These are phyloP conservation scores for Thysanoteuthis rhombus DNA, from an alignment of 2,888 invertebrate species.

Conservation along the genomic window DNA sequence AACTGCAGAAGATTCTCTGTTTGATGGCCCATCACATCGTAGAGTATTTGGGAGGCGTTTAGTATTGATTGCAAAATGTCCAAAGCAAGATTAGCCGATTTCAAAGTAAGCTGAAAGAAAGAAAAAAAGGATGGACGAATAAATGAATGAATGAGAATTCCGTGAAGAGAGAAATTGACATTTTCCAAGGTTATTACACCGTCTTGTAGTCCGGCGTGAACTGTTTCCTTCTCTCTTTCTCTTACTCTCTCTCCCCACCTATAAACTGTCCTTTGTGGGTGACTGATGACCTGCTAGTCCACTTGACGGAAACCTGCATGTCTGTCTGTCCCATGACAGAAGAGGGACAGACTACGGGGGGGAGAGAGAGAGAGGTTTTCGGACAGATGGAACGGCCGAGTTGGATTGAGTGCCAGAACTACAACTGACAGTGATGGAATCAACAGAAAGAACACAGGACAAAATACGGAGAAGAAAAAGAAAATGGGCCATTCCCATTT, in stretches of 20 bases:
- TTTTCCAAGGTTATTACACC: not conserved
- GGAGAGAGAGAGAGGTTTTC: not conserved
- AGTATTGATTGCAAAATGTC: conserved; percentile 42
- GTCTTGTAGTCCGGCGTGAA: not conserved
- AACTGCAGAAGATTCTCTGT: conserved; percentile 43
- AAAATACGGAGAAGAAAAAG: not conserved
- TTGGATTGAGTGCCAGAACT: not conserved
- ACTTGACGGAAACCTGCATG: not conserved
- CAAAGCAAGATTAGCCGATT: conserved; percentile 42
- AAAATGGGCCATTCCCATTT: not conserved
- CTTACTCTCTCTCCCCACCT: not conserved
- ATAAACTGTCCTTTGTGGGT: not conserved
- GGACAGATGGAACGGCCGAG: not conserved
- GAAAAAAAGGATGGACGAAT: not conserved
- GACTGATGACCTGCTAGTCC: not conserved
- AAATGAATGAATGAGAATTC: not conserved
- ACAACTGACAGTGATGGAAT: not conserved
- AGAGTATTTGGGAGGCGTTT: conserved; percentile 37
- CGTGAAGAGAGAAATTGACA: not conserved
- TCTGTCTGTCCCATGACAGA: not conserved
- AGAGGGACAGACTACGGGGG: not conserved
- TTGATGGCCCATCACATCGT: conserved; percentile 39
- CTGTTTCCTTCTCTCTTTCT: not conserved
- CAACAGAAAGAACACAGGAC: not conserved
- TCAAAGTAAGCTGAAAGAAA: conserved; percentile 45